A percentile compares a stretch with the other conserved stretches of the same genome.
Evolutionary conservation across 2,888 invertebrate genomes (phyloP).

Genomic region (Phalangium opilio): DNA sequence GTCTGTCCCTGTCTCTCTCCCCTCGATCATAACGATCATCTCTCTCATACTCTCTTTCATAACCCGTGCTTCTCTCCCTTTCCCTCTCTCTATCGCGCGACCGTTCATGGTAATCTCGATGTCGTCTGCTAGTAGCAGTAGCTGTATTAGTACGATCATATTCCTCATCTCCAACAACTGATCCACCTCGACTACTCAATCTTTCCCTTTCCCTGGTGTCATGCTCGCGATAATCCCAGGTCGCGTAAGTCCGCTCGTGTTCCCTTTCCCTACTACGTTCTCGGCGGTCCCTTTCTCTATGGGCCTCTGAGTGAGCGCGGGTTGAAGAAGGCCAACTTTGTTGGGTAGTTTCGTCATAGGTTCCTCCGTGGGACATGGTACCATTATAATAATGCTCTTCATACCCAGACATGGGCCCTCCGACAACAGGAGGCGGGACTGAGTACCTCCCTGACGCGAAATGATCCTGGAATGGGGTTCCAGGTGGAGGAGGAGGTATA

Average conservation of each 20-base stretch:
- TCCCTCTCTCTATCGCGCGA: constrained; percentile 9
- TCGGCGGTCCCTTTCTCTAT: constrained; percentile 17
- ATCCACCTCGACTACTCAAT: constrained; percentile 1
- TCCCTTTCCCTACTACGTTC: constrained; percentile 9
- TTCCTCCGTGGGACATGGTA: constrained; percentile 5
- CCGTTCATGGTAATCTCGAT: constrained; percentile 1
- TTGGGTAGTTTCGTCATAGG: constrained; percentile 10
- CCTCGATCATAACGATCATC: constrained; percentile 12
- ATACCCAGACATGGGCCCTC: constrained; percentile 2
- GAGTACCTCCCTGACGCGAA: constrained; percentile 7
- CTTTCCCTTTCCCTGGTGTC: constrained; percentile 6
- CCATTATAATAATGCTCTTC: constrained; percentile 15
- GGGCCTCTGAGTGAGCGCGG: constrained; percentile 7
- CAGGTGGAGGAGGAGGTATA: constrained; percentile 23
- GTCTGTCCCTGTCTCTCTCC: constrained; percentile 11
- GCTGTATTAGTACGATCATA: constrained; percentile 15
- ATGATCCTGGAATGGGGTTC: constrained; percentile 13
- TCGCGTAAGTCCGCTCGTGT: neutral
- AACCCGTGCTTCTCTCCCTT: constrained; percentile 8
- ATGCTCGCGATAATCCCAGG: constrained; percentile 3
- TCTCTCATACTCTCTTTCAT: constrained; percentile 11
- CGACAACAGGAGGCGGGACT: constrained; percentile 6
- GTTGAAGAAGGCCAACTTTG: constrained; percentile 18
- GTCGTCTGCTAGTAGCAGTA: constrained; percentile 13
- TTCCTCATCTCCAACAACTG: constrained; percentile 15